Evolutionary conservation across 2,888 invertebrate genomes (phyloP), one percentile per base, ranked within the genome.

Genomic region (Epinotia demarniana): DNA sequence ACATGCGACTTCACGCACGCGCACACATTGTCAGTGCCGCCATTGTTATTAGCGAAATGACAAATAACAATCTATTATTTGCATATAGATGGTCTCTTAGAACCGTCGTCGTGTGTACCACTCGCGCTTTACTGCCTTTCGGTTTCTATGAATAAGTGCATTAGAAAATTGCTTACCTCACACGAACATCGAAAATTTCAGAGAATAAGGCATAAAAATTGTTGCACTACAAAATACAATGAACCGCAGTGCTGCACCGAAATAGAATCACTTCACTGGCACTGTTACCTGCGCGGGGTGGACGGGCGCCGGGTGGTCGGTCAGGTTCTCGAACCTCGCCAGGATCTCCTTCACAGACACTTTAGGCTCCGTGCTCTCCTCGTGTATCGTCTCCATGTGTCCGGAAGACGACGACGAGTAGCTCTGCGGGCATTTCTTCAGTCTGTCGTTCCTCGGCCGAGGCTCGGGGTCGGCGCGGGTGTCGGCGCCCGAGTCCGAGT

Each of bases 261-360:
- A 23, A 27, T 46, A 53, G 16, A 2, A 39, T 27, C 75, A 75
- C 75, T 71, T 70, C 75, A 75, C 75, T 67, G 64, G 18, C 74
- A 70, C 74, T 58, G 74, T 79, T 84, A 87, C 85, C 85, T 86
- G 63, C 39, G 19, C 68, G 69, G 27, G 80, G 77, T 78, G 94
- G 92, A 89, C 89, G 82, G 64, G 64, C 74, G 74, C 75, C 75
- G 75, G 75, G 60, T 94, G 95, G 82, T 94, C 93, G 77, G 90
- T 95, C 80, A 96, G 94, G 85, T 96, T 96, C 90, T 97, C 97
- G 90, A 97, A 97, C 79, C 97, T 95, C 72, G 97, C 97, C 82
- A 97, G 94, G 81, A 97, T 97, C 86, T 97, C 97, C 86, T 96
- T 96, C 79, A 97, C 97, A 79, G 97, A 97, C 83, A 97, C 95